phyloP scores from a whole-genome alignment of 1,140 invertebrate genomes.

The Phthorimaea operculella region DNA sequence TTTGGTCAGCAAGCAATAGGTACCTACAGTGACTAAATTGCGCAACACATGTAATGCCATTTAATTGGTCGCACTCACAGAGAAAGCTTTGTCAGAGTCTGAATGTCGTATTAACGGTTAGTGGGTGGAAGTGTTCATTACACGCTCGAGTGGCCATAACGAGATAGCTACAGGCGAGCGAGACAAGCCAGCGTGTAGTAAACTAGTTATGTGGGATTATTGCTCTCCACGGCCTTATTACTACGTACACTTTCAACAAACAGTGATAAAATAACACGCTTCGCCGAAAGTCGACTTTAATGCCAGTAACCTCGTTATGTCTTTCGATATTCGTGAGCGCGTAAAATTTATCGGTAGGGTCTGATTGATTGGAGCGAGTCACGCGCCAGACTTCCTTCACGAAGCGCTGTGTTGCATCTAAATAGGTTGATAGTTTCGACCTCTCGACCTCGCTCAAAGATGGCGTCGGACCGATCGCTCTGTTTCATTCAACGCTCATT shows the following conservation, averaged over 20 bases:
- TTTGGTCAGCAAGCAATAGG: no score
- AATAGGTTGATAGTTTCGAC: constrained; percentile 31
- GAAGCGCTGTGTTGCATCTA: constrained; percentile 13
- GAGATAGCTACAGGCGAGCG: constrained; percentile 46
- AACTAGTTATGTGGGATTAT: constrained; percentile 14
- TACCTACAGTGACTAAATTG: no score
- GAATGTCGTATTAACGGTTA: constrained; percentile 57
- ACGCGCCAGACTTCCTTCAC: constrained; percentile 21
- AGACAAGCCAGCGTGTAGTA: constrained; percentile 30
- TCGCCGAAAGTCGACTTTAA: background rate
- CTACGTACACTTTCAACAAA: no score
- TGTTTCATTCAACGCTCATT: background rate
- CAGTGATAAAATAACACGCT: no score
- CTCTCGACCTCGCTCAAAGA: constrained; percentile 24
- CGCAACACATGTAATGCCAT: constrained; percentile 13
- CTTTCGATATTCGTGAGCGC: constrained; percentile 12
- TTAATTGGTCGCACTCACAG: constrained; percentile 41
- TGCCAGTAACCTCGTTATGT: background rate
- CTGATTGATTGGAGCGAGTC: constrained; percentile 28
- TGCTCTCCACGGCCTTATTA: background rate
- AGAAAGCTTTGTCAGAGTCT: constrained; percentile 49
- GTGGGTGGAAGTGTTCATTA: constrained; percentile 63
- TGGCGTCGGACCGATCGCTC: no score
- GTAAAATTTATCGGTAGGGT: constrained; percentile 15
- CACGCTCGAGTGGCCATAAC: constrained; percentile 53